Percentiles rank a stretch among this genome's conserved stretches.
Evolutionary conservation across 2,797 vertebrate genomes (phyloP).

Genomic region (Carcharodon carcharias): DNA sequence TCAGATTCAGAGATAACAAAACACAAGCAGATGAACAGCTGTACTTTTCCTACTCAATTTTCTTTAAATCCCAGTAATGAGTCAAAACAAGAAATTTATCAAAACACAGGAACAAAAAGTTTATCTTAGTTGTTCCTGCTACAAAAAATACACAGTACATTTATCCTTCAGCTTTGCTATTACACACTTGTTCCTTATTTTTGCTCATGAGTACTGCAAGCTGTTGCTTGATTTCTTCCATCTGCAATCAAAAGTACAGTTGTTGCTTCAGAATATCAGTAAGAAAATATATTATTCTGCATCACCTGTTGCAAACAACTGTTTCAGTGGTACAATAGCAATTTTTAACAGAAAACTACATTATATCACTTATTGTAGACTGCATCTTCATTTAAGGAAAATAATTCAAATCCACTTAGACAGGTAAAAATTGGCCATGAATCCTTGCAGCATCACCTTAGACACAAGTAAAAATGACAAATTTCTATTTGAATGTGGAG

Average conservation of each 20-base stretch:
- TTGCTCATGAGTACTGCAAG: constrained; percentile 26
- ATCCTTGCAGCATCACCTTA: too few relatives aligned
- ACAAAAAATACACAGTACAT: background rate
- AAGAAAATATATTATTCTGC: background rate
- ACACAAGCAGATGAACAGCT: background rate
- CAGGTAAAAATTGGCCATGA: background rate
- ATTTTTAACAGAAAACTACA: background rate
- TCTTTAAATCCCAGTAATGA: background rate
- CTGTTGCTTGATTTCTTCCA: constrained; percentile 37
- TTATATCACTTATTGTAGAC: background rate
- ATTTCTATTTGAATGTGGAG: background rate
- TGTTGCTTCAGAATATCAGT: background rate
- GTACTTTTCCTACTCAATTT: background rate
- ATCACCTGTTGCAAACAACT: background rate
- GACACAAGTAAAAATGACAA: background rate
- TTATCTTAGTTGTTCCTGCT: background rate
- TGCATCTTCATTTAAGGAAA: background rate
- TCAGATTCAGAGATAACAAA: background rate
- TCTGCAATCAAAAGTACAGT: constrained; percentile 2
- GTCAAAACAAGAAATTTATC: background rate
- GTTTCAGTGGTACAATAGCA: background rate
- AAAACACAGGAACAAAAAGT: background rate
- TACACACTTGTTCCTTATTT: background rate
- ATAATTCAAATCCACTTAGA: background rate
- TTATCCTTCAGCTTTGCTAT: constrained; percentile 12